Percentiles rank a stretch among this genome's conserved stretches.
Conservation (phyloP, 2,797 vertebrate genomes). For the Nannoperca australis region DNA sequence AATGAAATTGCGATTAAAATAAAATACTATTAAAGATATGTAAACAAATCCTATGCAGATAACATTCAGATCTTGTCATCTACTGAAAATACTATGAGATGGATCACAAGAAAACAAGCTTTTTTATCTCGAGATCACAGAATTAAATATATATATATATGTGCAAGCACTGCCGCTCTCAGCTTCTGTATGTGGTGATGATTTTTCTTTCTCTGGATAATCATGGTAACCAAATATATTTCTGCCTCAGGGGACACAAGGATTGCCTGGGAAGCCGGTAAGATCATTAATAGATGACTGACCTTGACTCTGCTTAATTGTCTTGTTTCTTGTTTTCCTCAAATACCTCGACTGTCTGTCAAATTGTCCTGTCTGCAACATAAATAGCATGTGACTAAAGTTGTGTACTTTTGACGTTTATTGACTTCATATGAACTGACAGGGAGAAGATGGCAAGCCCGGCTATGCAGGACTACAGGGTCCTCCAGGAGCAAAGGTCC, state of each 20-base stretch:
- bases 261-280: constrained; percentile 90
- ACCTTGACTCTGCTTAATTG: background rate
- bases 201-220: constrained; percentile 9
- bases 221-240: constrained; percentile 16
- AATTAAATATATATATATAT: too few relatives aligned
- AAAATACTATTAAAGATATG: too few relatives aligned
- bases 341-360: background rate
- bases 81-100: too few relatives aligned
- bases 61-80: too few relatives aligned
- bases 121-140: too few relatives aligned
- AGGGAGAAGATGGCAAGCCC: constrained; percentile 90
- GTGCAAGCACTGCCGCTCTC: too few relatives aligned
- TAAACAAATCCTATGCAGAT: too few relatives aligned
- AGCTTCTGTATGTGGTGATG: background rate
- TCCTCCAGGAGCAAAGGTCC: constrained; percentile 88
- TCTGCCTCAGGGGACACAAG: constrained; percentile 86
- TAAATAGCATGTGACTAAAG: background rate
- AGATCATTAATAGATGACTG: constrained; percentile 26
- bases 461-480: constrained; percentile 88
- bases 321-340: background rate
- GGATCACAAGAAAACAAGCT: too few relatives aligned
- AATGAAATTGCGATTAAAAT: too few relatives aligned
- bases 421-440: constrained; percentile 35
- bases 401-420: constrained; percentile 11
- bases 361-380: background rate